Evolutionary conservation across 2,797 vertebrate species (phyloP).

Genomic region (Apogon hyalosoma): DNA sequence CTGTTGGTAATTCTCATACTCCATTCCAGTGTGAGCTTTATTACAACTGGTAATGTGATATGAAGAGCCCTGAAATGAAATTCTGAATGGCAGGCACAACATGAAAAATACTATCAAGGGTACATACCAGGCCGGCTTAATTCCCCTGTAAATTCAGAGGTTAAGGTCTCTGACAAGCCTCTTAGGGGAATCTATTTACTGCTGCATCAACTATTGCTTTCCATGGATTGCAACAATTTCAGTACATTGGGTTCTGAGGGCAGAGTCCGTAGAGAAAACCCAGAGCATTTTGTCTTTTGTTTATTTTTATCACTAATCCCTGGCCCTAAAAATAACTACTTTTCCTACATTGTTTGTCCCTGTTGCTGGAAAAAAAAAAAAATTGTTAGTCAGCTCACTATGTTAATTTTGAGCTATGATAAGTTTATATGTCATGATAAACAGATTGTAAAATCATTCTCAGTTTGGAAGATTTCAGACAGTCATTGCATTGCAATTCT

Average conservation of each 20-base stretch:
- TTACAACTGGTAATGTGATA: constrained; percentile 39
- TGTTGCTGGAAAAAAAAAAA: constrained; percentile 2
- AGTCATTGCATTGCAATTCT: too few species aligned
- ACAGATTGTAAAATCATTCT: neutral
- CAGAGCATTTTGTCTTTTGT: constrained; percentile 12
- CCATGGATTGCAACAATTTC: constrained; percentile 10
- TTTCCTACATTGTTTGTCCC: neutral
- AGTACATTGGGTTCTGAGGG: constrained; percentile 9
- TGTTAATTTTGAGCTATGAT: neutral
- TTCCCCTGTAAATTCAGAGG: constrained; percentile 47
- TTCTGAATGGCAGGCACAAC: constrained; percentile 44
- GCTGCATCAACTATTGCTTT: constrained; percentile 16
- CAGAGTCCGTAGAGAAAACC: neutral
- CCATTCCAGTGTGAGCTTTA: constrained; percentile 16
- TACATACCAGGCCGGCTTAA: constrained; percentile 50
- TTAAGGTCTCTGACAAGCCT: constrained; percentile 23
- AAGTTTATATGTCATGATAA: neutral
- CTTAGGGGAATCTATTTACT: constrained; percentile 19
- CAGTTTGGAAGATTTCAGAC: neutral
- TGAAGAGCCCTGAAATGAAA: constrained; percentile 38
- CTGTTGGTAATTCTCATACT: constrained; percentile 9
- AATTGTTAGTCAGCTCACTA: neutral
- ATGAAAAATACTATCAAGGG: constrained; percentile 52
- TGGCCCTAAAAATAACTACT: neutral
- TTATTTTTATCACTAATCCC: neutral